Percentiles rank a stretch among this genome's conserved stretches.
Conservation (phyloP, 2,797 vertebrate species). For the Decapterus maruadsi region DNA sequence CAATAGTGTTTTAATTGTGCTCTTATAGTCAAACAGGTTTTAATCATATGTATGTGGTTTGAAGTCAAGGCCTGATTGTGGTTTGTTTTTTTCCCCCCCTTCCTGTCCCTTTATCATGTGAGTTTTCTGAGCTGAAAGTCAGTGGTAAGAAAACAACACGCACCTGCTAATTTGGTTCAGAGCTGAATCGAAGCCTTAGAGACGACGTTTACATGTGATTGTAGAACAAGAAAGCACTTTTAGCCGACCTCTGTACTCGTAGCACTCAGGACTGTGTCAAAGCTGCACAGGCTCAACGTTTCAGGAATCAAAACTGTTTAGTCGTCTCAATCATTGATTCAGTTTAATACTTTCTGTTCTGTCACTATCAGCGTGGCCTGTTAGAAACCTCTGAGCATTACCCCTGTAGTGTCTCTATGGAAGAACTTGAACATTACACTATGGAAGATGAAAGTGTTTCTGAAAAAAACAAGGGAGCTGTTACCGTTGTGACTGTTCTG, state of each 20-base stretch:
- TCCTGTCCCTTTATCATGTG: not conserved
- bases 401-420: not conserved
- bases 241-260: not conserved
- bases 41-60: constrained; percentile 31
- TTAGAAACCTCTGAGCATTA: constrained; percentile 7
- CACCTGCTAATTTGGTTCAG: not conserved
- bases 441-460: constrained; percentile 27
- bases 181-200: constrained; percentile 51
- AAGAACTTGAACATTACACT: not conserved
- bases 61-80: not conserved
- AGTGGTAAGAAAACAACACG: not conserved
- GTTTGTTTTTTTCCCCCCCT: not conserved
- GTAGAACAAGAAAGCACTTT: constrained; percentile 5
- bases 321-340: not conserved
- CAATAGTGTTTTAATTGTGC: constrained; percentile 1
- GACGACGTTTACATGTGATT: constrained; percentile 48
- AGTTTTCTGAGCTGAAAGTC: not conserved
- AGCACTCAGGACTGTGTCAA: not conserved
- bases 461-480: constrained; percentile 3
- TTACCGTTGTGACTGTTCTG: constrained; percentile 14
- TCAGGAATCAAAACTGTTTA: too few species aligned
- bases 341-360: constrained; percentile 1
- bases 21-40: constrained; percentile 19
- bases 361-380: not conserved
- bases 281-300: not conserved